Evolutionary conservation across 1,140 invertebrate genomes (phyloP), one percentile per base, ranked within the genome.

Genomic region (Rhopalosiphum maidis): DNA sequence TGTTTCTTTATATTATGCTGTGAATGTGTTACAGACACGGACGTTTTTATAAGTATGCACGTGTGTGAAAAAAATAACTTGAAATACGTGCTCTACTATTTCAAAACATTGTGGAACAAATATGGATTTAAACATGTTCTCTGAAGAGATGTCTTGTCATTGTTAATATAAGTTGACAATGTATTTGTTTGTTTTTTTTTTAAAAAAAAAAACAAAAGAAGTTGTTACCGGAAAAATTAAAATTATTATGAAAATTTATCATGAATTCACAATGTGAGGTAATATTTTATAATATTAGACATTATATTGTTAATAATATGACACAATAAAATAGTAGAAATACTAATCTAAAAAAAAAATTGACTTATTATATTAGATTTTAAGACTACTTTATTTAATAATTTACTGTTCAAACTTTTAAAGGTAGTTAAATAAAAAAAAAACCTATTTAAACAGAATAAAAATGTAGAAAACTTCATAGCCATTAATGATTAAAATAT

Each of bases 51-150:
- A 90, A 60, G 54, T 43, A 90, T 55, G 54, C 37, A 43, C 89
- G 37, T 68, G 89, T 60, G 55, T 22, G 37, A 60, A 68, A 68
- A 37, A 37, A 89, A 89, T 37, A 54, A 88, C 48, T 55, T 37
- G 87, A 89, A 89, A 89, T 89, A 89, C 87, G 87, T 89, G 87
- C 87, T 89, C 51, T 11, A 89, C n/a, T 25, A 55, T 89, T 54
- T 89, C 87, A 89, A 89, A 89, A 89, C 87, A 89, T 41, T 22
- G 35, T 8, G 51, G 51, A 89, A 89, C 87, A 25, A 55, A 89
- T 37, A 54, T 55, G 48, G 46, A 37, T 55, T 51, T 25, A 54
- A 35, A 37, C 87, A 89, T 54, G 87, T 54, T 54, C 48, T 89
- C 54, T 54, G n/a, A 37, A 54, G 48, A 51, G 46, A 43, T 85